Evolutionary conservation across 2,113 vertebrate species (phyloP).

Genomic region (Chaenocephalus aceratus): DNA sequence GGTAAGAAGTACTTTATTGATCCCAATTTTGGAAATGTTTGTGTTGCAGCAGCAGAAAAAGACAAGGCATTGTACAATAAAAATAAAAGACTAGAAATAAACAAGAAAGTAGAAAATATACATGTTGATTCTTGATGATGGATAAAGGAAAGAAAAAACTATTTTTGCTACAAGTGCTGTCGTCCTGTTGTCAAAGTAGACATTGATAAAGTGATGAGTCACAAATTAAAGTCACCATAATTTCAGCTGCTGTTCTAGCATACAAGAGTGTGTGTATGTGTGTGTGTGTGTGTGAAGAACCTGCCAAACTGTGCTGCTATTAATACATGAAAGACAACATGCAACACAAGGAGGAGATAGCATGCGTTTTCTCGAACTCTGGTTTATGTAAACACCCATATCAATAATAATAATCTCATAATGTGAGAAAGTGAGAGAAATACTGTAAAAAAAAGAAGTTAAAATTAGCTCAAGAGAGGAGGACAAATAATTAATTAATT

Average conservation of each 20-base stretch:
- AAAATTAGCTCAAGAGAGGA: neutral
- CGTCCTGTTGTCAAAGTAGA: too few relatives aligned
- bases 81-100: too few relatives aligned
- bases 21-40: too few relatives aligned
- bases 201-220: too few relatives aligned
- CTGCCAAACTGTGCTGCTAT: neutral
- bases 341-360: neutral
- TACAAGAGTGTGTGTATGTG: too few relatives aligned
- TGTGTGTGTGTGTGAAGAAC: neutral
- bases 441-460: neutral
- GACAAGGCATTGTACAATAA: too few relatives aligned
- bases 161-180: neutral
- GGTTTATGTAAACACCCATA: slow-evolving; percentile 15
- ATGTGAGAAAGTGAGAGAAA: too few relatives aligned
- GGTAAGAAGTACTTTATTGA: too few relatives aligned
- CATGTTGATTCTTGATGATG: neutral
- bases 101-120: too few relatives aligned
- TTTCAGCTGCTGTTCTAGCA: neutral
- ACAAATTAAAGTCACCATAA: neutral
- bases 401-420: slow-evolving; percentile 1
- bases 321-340: slow-evolving; percentile 5
- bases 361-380: neutral
- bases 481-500: neutral
- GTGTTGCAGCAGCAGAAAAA: too few relatives aligned
- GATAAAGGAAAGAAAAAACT: neutral